Percentiles rank a stretch among this genome's conserved stretches.
Conservation (phyloP, 2,113 vertebrate species). For the Machaerirhynchus nigripectus region DNA sequence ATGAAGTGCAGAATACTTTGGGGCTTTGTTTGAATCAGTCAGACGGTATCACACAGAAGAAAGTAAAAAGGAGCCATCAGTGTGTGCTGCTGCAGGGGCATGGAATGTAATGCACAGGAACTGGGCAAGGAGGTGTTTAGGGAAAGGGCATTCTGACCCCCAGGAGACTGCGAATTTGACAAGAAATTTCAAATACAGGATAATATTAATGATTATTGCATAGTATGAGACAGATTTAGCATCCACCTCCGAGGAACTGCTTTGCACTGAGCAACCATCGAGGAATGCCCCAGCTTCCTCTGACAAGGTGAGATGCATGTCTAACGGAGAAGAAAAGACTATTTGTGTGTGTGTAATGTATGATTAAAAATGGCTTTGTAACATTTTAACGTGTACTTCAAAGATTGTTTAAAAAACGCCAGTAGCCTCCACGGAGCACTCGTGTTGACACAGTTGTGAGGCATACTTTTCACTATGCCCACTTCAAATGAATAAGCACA, state of each 20-base stretch:
- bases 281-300: neutral
- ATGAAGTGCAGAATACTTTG: neutral
- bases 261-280: neutral
- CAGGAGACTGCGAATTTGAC: neutral
- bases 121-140: rapidly evolving
- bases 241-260: neutral
- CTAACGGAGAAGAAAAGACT: neutral
- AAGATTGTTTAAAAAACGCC: neutral
- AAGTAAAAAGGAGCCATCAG: neutral
- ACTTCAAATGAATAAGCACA: neutral
- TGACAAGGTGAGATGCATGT: neutral
- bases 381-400: neutral
- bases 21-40: neutral
- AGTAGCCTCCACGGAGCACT: neutral
- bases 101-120: rapidly evolving
- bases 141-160: neutral
- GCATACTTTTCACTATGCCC: neutral
- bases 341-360: neutral
- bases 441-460: neutral
- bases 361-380: neutral
- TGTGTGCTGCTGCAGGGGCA: neutral
- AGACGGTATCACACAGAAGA: neutral
- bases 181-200: neutral
- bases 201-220: neutral
- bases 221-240: neutral